A percentile compares a stretch with the other conserved stretches of the same genome.
phyloP scores from a whole-genome alignment of 2,888 invertebrate species.

The Elysia crispata region DNA sequence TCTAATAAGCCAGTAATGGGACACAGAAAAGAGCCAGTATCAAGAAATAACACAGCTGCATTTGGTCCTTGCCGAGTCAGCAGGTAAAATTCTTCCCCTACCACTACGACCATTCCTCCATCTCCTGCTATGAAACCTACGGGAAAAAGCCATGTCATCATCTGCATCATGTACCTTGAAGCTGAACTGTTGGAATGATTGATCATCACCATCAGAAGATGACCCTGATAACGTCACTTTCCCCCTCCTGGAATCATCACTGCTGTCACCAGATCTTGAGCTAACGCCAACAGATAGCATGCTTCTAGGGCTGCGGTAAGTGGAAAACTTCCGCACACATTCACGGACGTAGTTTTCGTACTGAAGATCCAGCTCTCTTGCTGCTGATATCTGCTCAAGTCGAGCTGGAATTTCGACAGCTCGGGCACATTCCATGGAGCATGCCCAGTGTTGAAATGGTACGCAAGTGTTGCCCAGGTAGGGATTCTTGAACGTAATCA shows the following conservation, averaged over 20 bases:
- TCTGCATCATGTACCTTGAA: too few species aligned
- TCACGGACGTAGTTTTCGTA: slow-evolving; percentile 73
- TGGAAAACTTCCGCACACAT: slow-evolving; percentile 61
- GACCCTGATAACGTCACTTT: too few species aligned
- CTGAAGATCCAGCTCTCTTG: slow-evolving; percentile 73
- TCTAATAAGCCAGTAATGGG: too few species aligned
- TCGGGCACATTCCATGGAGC: slow-evolving; percentile 77
- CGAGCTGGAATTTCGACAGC: slow-evolving; percentile 78
- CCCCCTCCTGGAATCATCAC: too few species aligned
- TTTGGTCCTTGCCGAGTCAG: slow-evolving; percentile 34
- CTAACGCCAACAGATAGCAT: slow-evolving; percentile 51
- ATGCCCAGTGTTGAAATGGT: slow-evolving; percentile 79
- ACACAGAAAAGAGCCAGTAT: not conserved
- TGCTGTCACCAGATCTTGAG: slow-evolving; percentile 18
- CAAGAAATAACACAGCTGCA: slow-evolving; percentile 49
- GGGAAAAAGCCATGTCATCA: too few species aligned
- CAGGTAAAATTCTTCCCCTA: not conserved
- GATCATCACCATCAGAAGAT: too few species aligned
- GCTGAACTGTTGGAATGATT: too few species aligned
- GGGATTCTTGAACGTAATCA: slow-evolving; percentile 79
- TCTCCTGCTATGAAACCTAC: not conserved
- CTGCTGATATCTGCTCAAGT: slow-evolving; percentile 75
- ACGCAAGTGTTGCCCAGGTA: slow-evolving; percentile 79
- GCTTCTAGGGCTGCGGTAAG: slow-evolving; percentile 46
- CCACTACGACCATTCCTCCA: slow-evolving; percentile 2